Evolutionary conservation across 2,888 invertebrate genomes (phyloP), one percentile per base, ranked within the genome.

Genomic region (Drosophila vallismaia): DNA sequence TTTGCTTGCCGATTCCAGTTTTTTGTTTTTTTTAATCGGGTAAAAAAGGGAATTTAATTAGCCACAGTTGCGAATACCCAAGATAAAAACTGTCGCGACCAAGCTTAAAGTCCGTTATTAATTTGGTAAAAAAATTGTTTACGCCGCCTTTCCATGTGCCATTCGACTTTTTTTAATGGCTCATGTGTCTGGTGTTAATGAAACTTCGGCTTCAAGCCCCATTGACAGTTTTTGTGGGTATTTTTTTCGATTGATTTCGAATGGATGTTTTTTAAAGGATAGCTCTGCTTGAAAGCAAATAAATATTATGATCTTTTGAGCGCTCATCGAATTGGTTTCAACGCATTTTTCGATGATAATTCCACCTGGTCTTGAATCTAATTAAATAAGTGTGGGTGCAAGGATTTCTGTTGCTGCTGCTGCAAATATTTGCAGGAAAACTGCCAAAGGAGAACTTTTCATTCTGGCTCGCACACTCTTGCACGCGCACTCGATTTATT

Each of bases 31-130:
- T 55, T 69, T 42, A 55, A 56, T 57, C 33, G 36, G 33, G 19
- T 12, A 14, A 51, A 77, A 82, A 71, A 62, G 69, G 53, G 63
- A 73, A 76, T 74, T 69, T 74, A 81, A 82, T 82, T 81, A 82
- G 73, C 77, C 70, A 71, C 77, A 75, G 70, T 75, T 62, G 75
- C 64, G 49, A 6, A 55, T 48, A 31, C 7, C 33, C 8, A 2
- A 14, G 51, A 54, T 19, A 26, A 66, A 76, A 42, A 44, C 42
- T n/a, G 10, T n/a, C 12, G 46, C 33, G 36, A 6, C 4, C 33
- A 8, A 31, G 70, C 53, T 77, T 76, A 64, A 81, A 75, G 19
- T 44, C 19, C 50, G 12, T 12, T 26, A 51, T 42, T 40, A 38
- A 64, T 66, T 46, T 45, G 49, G 0, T 19, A 19, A 40, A 58